phyloP scores from a whole-genome alignment of 2,888 invertebrate genomes.

The Meteorus cinctellus region DNA sequence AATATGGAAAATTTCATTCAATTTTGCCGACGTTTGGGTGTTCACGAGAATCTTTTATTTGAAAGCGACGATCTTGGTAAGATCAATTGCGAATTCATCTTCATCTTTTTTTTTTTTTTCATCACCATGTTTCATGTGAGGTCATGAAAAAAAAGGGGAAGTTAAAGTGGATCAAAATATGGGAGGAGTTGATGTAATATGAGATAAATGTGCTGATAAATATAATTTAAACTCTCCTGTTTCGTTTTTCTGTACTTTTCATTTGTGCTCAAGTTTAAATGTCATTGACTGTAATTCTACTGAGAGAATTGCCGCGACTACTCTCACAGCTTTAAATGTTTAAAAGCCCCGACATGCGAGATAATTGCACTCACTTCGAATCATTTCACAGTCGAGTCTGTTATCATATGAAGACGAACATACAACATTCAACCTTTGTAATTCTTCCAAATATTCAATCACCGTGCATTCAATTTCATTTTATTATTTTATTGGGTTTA shows the following conservation, averaged over 20 bases:
- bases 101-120: not conserved
- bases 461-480: no score
- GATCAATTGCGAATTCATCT: not conserved
- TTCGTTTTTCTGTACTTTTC: slow-evolving; percentile 44
- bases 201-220: slow-evolving; percentile 71
- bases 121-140: not conserved
- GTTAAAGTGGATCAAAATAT: no score
- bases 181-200: not conserved
- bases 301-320: slow-evolving; percentile 35
- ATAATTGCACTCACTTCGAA: slow-evolving; percentile 13
- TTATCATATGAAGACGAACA: not conserved
- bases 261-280: slow-evolving; percentile 51
- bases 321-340: slow-evolving; percentile 43
- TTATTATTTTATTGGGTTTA: not conserved
- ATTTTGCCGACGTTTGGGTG: slow-evolving; percentile 88
- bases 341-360: slow-evolving; percentile 41
- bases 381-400: not conserved
- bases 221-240: not conserved
- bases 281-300: slow-evolving; percentile 47
- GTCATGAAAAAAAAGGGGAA: no score
- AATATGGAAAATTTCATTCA: slow-evolving; percentile 92
- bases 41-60: slow-evolving; percentile 90
- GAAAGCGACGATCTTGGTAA: slow-evolving; percentile 92
- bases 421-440: no score
- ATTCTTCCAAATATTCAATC: no score